Conservation (phyloP, 1,140 invertebrate species). For the Drosophila kurseongensis region DNA sequence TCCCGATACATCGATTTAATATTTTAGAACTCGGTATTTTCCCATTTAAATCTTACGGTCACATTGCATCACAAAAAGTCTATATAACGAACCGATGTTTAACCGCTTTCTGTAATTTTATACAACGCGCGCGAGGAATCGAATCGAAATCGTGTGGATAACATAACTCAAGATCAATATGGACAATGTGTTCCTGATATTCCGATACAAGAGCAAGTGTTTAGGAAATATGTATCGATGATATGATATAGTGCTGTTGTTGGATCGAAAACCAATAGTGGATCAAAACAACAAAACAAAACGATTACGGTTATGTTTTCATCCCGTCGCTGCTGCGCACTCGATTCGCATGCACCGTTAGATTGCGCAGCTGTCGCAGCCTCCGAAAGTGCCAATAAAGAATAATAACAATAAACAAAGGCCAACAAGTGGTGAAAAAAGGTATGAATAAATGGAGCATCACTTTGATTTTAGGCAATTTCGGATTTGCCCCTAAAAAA, state of each 20-base stretch:
- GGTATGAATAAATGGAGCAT: constrained; percentile 10
- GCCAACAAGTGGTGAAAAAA: constrained; percentile 13
- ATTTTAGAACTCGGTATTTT: too few species aligned
- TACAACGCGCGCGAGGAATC: constrained; percentile 4
- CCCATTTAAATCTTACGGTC: too few species aligned
- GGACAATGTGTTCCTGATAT: constrained; percentile 1
- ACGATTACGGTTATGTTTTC: constrained; percentile 8
- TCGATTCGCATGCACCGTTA: constrained; percentile 29
- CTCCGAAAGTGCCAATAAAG: constrained; percentile 26
- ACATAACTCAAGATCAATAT: background rate
- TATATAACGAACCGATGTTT: background rate
- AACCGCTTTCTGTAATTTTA: background rate
- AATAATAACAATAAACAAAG: constrained; percentile 35
- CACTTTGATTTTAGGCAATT: constrained; percentile 15
- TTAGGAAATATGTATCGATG: background rate
- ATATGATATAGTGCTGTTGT: background rate
- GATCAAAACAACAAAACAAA: background rate
- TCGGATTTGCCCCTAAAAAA: constrained; percentile 11
- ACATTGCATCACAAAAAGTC: background rate
- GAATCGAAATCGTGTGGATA: background rate
- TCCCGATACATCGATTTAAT: too few species aligned
- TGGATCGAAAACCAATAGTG: background rate
- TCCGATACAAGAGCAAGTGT: background rate
- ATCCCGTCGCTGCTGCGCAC: constrained; percentile 8
- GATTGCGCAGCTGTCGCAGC: constrained; percentile 22